phyloP scores from a whole-genome alignment of 2,888 invertebrate genomes.

The Hipparchia semele region DNA sequence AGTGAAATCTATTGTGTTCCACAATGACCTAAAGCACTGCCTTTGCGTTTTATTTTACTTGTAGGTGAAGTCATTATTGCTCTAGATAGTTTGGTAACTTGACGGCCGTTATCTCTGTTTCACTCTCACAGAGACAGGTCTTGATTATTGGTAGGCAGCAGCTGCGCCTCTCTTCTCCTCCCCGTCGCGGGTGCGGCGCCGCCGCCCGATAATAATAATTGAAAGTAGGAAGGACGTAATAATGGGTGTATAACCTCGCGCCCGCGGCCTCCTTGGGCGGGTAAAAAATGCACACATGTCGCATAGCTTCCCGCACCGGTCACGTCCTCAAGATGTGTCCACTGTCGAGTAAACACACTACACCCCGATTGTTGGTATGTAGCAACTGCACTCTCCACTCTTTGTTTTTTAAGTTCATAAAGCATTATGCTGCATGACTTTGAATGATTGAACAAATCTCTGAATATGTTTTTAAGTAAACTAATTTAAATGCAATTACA shows the following conservation, averaged over 20 bases:
- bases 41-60: constrained; percentile 14
- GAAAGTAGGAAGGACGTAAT: constrained; percentile 84
- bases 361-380: neutral
- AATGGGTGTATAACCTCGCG: constrained; percentile 83
- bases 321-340: constrained; percentile 46
- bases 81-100: constrained; percentile 29
- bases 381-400: neutral
- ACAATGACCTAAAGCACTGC: constrained; percentile 5
- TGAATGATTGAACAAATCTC: neutral
- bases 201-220: constrained; percentile 83
- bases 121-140: constrained; percentile 70
- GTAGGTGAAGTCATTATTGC: neutral
- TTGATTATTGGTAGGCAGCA: constrained; percentile 84
- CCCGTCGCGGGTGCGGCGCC: constrained; percentile 78
- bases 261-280: constrained; percentile 84
- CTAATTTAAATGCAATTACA: too few species aligned
- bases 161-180: constrained; percentile 84
- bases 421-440: constrained; percentile 36
- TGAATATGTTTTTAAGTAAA: neutral
- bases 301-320: constrained; percentile 58
- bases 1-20: constrained; percentile 12
- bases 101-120: constrained; percentile 61
- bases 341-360: constrained; percentile 57
- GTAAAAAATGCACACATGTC: constrained; percentile 82
- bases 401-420: neutral